Evolutionary conservation across 2,888 invertebrate genomes (phyloP).

Genomic region (Mythimna pallens): DNA sequence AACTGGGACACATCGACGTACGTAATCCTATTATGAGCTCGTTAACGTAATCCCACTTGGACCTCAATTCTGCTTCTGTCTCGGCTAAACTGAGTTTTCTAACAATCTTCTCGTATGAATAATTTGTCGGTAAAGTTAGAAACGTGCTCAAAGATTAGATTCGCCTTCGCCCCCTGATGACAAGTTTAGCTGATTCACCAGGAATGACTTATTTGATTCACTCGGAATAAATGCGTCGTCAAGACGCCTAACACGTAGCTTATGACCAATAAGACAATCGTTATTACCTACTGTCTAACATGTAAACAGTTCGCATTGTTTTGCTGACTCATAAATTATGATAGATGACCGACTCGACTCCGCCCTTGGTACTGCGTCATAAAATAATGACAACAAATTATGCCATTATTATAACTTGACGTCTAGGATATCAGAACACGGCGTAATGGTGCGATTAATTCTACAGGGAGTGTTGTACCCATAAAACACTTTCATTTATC

Average conservation of each 20-base stretch:
- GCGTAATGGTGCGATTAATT: slow-evolving; percentile 63
- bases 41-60: slow-evolving; percentile 85
- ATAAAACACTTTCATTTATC: slow-evolving; percentile 55
- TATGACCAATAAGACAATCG: slow-evolving; percentile 70
- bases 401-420: slow-evolving; percentile 72
- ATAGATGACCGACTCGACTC: slow-evolving; percentile 73
- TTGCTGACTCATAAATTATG: slow-evolving; percentile 78
- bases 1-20: slow-evolving; percentile 85
- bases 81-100: slow-evolving; percentile 64
- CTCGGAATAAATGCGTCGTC: slow-evolving; percentile 72
- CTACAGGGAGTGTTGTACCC: slow-evolving; percentile 36
- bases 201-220: slow-evolving; percentile 67
- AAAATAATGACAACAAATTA: slow-evolving; percentile 82
- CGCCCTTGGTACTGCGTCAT: slow-evolving; percentile 76
- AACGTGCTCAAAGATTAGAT: slow-evolving; percentile 39
- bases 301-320: slow-evolving; percentile 70
- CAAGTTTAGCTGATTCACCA: slow-evolving; percentile 67
- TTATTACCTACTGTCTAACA: slow-evolving; percentile 67
- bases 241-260: slow-evolving; percentile 66
- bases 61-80: slow-evolving; percentile 77
- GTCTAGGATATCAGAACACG: slow-evolving; percentile 63
- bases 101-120: slow-evolving; percentile 53
- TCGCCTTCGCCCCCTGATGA: slow-evolving; percentile 20
- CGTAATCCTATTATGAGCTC: slow-evolving; percentile 89
- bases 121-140: slow-evolving; percentile 29